Evolutionary conservation across 2,113 vertebrate species (phyloP), one percentile per base, ranked within the genome.

Genomic region (Ranitomeya imitator): DNA sequence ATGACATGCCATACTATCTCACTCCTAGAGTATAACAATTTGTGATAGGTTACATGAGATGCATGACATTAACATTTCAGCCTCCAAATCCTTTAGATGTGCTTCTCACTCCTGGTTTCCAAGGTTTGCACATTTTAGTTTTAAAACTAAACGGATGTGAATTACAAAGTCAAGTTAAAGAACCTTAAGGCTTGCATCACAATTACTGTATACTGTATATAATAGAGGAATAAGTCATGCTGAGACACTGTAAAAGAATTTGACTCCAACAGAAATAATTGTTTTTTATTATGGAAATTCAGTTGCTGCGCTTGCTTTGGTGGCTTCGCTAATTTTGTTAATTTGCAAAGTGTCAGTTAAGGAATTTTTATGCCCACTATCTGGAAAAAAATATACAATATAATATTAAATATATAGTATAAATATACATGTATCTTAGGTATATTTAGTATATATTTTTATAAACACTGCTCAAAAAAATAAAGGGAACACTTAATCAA

Each of bases 21-120:
- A 77, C 59, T 54, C 59, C 60, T 37, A 54, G 71, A 86, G 45
- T 77, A 79, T 86, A 86, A 79, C 76, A 79, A 79, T 86, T 65
- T 79, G 60, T 86, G 85, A 86, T 86, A 67, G 85, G 85, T 86
- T 86, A 86, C 85, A 86, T 77, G 71, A 86, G 60, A 86, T 37
- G 76, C 85, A 86, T 86, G 85, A 79, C 74, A 86, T 79, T 86
- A 79, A 86, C 85, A 86, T 86, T 67, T 86, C 85, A 86, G 63
- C 74, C 85, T 79, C 85, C 76, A 23, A 77, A 86, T 78, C 57
- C 37, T 86, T 86, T 76, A 86, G 85, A 86, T 86, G 85, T 79
- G 85, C 59, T 55, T 86, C 74, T 86, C 37, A 79, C 86, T 80
- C 63, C 11, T 10, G 52, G 3, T 80, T 87, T n/a, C 63, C 61